These are phyloP conservation scores for Prolemur simus DNA, from an alignment of 2,113 vertebrate genomes.

Conservation along the genomic window DNA sequence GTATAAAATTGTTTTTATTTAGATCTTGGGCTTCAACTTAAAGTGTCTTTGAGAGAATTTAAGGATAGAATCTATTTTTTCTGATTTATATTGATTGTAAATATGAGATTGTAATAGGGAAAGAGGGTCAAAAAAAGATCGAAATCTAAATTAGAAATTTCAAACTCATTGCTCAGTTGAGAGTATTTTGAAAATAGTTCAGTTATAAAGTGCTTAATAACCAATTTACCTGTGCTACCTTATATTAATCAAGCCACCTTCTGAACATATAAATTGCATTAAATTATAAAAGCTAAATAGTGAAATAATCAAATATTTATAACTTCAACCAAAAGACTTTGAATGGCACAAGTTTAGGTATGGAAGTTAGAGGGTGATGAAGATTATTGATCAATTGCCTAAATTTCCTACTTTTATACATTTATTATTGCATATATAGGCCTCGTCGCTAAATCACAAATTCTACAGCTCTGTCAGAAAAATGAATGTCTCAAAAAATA, in stretches of 20 bases:
- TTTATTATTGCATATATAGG: neutral
- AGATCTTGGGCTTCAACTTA: neutral
- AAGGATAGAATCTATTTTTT: neutral
- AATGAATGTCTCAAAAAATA: conserved; percentile 72
- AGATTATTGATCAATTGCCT: neutral
- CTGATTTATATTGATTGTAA: neutral
- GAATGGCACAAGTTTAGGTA: neutral
- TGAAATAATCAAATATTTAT: neutral
- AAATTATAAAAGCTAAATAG: neutral
- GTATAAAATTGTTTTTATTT: neutral
- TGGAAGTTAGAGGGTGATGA: neutral
- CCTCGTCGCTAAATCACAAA: neutral
- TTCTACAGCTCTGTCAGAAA: conserved; percentile 22
- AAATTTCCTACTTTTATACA: neutral
- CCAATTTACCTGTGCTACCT: no score
- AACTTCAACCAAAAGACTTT: neutral
- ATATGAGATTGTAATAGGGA: neutral
- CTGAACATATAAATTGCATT: neutral
- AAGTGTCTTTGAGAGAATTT: neutral
- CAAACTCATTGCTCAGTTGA: neutral
- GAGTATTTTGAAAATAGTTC: neutral
- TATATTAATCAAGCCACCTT: neutral
- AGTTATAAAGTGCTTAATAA: neutral
- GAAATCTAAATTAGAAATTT: neutral
- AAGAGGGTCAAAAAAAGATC: neutral